These are phyloP conservation scores for Teleiodes luculella DNA, from an alignment of 2,888 invertebrate species.

Conservation along the genomic window DNA sequence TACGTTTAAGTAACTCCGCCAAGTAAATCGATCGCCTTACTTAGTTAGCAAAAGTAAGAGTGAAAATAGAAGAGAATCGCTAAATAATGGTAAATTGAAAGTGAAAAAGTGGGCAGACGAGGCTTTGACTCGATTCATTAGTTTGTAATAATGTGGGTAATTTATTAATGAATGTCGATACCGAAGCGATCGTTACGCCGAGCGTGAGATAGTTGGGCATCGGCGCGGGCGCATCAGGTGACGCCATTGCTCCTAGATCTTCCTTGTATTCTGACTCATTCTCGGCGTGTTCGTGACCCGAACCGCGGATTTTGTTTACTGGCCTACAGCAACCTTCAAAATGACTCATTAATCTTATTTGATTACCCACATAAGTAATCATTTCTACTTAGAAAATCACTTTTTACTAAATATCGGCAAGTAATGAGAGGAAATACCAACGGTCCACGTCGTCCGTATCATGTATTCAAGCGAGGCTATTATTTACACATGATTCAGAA, in stretches of 20 bases:
- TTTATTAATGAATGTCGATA: conserved; percentile 31
- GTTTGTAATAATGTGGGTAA: conserved; percentile 26
- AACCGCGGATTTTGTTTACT: conserved; percentile 58
- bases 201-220: conserved; percentile 42
- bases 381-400: conserved; percentile 35
- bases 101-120: conserved; percentile 37
- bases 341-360: conserved; percentile 44
- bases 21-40: conserved; percentile 15
- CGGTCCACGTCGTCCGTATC: not conserved
- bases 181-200: conserved; percentile 29
- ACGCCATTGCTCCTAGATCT: conserved; percentile 69
- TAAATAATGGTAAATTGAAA: conserved; percentile 40
- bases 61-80: conserved; percentile 33
- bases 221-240: conserved; percentile 40
- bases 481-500: not conserved
- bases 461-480: not conserved
- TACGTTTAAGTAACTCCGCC: not conserved
- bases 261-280: conserved; percentile 70
- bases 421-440: conserved; percentile 3
- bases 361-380: conserved; percentile 39
- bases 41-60: conserved; percentile 37
- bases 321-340: conserved; percentile 49
- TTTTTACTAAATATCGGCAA: conserved; percentile 19
- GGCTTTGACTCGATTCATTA: conserved; percentile 26
- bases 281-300: conserved; percentile 62